Conservation (phyloP, 2,797 vertebrate genomes). For the Loriculus beryllinus region DNA sequence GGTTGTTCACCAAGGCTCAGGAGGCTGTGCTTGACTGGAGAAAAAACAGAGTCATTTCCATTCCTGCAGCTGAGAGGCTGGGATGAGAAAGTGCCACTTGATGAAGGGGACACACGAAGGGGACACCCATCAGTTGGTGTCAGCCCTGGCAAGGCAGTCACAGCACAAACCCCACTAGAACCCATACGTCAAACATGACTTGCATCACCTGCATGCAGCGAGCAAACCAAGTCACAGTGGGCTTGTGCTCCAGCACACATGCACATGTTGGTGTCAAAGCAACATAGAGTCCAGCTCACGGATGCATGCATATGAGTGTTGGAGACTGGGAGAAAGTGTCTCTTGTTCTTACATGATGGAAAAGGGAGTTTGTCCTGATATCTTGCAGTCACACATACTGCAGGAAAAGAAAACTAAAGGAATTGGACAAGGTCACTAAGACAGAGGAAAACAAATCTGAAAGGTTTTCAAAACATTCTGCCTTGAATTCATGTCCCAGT, state of each 20-base stretch:
- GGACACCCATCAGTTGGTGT: not conserved
- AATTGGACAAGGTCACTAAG: not conserved
- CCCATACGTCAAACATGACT: not conserved
- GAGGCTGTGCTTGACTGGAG: not conserved
- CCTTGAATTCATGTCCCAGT: not conserved
- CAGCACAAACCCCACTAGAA: not conserved
- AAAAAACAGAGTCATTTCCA: not conserved
- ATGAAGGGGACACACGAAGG: not conserved
- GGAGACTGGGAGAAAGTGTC: rapidly evolving
- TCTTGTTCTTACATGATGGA: not conserved
- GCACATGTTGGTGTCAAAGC: rapidly evolving
- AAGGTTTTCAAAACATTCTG: not conserved
- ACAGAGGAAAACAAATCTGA: not conserved
- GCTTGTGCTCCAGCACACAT: rapidly evolving
- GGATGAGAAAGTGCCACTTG: not conserved
- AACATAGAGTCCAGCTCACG: rapidly evolving
- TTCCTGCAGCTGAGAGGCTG: not conserved
- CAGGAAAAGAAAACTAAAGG: not conserved
- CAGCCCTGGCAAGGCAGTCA: not conserved
- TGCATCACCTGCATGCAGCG: rapidly evolving
- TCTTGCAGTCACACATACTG: not conserved
- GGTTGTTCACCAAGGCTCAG: not conserved
- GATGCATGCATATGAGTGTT: rapidly evolving
- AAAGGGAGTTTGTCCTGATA: not conserved
- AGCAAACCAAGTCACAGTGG: not conserved